Conservation (phyloP, 2,797 vertebrate species). For the Clamator glandarius region DNA sequence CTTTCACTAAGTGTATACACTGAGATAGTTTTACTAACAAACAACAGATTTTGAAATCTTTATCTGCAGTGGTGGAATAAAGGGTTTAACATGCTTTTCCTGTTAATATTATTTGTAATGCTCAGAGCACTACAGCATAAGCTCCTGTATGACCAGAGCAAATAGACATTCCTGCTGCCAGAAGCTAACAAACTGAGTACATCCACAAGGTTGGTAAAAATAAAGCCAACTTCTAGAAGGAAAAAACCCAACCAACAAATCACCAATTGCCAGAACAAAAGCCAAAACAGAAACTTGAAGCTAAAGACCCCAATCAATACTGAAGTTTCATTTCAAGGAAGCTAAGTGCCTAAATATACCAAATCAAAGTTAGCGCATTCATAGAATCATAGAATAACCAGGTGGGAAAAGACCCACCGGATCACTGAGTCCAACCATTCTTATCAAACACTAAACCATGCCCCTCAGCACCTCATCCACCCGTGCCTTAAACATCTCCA, state of each 20-base stretch:
- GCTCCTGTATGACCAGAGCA: not conserved
- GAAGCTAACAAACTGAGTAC: conserved; percentile 1
- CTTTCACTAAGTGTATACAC: conserved; percentile 21
- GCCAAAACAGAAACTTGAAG: not conserved
- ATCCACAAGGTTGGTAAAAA: not conserved
- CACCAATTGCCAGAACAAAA: not conserved
- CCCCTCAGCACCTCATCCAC: no score
- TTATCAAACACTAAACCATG: no score
- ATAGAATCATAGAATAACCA: no score
- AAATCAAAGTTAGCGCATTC: not conserved
- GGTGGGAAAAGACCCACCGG: no score
- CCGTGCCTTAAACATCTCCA: no score
- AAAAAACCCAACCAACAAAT: not conserved
- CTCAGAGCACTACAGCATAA: not conserved
- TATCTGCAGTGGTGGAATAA: conserved; percentile 33
- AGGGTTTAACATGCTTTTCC: conserved; percentile 30
- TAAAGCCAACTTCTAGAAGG: not conserved
- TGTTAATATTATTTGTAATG: conserved; percentile 26
- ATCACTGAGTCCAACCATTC: no score
- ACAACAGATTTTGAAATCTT: conserved; percentile 29
- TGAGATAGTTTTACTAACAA: conserved; percentile 30
- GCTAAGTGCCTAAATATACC: not conserved
- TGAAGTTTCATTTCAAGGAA: not conserved
- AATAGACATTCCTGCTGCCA: not conserved
- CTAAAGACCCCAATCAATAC: not conserved